A percentile compares a stretch with the other conserved stretches of the same genome.
phyloP scores from a whole-genome alignment of 1,140 invertebrate species.

The Drosophila kurseongensis region DNA sequence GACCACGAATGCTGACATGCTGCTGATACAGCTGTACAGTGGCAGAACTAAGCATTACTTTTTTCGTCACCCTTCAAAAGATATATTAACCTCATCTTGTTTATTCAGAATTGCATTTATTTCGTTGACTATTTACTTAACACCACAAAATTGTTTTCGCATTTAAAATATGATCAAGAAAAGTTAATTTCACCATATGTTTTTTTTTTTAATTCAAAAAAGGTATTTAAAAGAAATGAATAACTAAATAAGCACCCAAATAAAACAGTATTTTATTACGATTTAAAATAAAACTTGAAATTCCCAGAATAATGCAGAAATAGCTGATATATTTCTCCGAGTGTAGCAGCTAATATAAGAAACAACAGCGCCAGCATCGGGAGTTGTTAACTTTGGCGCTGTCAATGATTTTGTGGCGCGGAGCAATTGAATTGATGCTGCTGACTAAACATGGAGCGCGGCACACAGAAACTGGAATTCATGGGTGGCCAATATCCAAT shows the following conservation, averaged over 20 bases:
- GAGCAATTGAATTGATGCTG: conserved; percentile 74
- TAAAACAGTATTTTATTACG: too few species aligned
- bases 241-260: too few species aligned
- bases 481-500: conserved; percentile 29
- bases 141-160: too few species aligned
- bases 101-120: too few species aligned
- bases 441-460: conserved; percentile 58
- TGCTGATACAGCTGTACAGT: conserved; percentile 44
- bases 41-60: not conserved
- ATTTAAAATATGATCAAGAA: too few species aligned
- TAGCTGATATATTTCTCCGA: not conserved
- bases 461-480: conserved; percentile 1
- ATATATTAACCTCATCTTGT: not conserved
- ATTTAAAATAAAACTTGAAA: too few species aligned
- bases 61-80: not conserved
- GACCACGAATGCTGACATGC: conserved; percentile 65
- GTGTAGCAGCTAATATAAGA: conserved; percentile 20
- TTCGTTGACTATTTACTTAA: too few species aligned
- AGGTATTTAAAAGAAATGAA: too few species aligned
- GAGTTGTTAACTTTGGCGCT: conserved; percentile 61
- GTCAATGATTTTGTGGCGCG: conserved; percentile 77
- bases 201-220: too few species aligned
- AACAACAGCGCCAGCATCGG: conserved; percentile 39
- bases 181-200: too few species aligned
- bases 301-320: too few species aligned